A percentile compares a stretch with the other conserved stretches of the same genome.
Evolutionary conservation across 1,140 invertebrate species (phyloP).

Genomic region (Bombus consobrinus): DNA sequence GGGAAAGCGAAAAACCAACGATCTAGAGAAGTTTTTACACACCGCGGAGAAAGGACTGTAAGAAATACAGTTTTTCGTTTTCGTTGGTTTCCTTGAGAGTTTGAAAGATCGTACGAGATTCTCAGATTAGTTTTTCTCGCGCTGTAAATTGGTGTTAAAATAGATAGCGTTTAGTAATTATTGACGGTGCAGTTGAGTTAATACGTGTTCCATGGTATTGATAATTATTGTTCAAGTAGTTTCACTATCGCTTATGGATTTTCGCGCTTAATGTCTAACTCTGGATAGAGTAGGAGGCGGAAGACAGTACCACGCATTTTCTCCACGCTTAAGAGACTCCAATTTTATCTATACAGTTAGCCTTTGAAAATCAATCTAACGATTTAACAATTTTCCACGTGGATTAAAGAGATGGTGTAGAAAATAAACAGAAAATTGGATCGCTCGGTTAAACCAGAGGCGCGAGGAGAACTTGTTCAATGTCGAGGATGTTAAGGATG

Average conservation of each 20-base stretch:
- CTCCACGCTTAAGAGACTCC: background rate
- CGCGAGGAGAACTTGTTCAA: background rate
- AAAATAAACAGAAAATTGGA: background rate
- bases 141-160: too few relatives aligned
- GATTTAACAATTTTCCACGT: background rate
- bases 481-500: background rate
- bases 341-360: background rate
- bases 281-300: background rate
- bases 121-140: background rate
- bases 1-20: slow-evolving; percentile 13
- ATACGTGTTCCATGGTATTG: background rate
- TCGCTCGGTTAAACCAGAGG: background rate
- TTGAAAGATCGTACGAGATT: background rate
- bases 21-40: background rate
- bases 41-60: too few relatives aligned
- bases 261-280: background rate
- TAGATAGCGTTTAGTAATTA: too few relatives aligned
- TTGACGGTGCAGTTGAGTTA: background rate
- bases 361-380: background rate
- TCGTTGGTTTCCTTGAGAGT: background rate
- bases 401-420: background rate
- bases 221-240: background rate
- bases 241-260: background rate
- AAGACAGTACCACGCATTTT: slow-evolving; percentile 31
- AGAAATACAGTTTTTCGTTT: too few relatives aligned